These are phyloP conservation scores for Nemotelus pantherinus DNA, from an alignment of 2,888 invertebrate genomes.

Conservation along the genomic window DNA sequence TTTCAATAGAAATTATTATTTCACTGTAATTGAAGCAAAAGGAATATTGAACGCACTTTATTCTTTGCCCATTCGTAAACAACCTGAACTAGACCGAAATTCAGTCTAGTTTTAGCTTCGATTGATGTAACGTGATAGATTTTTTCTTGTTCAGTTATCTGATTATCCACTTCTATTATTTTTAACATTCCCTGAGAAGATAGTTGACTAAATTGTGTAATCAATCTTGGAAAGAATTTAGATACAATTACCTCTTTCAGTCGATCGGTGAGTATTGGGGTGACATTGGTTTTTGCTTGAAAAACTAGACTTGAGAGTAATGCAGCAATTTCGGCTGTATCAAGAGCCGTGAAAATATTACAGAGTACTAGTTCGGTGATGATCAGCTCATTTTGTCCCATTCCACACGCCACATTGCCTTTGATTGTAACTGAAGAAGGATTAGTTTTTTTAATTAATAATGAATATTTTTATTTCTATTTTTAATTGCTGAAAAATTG, in stretches of 20 bases:
- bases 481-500: not conserved
- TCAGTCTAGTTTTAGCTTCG: conserved; percentile 72
- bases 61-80: conserved; percentile 97
- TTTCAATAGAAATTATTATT: conserved; percentile 9
- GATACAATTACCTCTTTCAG: conserved; percentile 67
- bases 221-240: not conserved
- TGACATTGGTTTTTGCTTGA: conserved; percentile 78
- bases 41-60: conserved; percentile 68
- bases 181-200: conserved; percentile 72
- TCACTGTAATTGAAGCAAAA: not conserved
- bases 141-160: conserved; percentile 74
- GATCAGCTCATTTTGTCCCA: conserved; percentile 88
- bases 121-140: conserved; percentile 55
- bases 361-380: conserved; percentile 94
- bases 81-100: conserved; percentile 92
- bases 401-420: conserved; percentile 87
- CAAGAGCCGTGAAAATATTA: conserved; percentile 85
- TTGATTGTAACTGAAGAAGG: conserved; percentile 74
- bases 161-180: conserved; percentile 75
- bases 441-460: not conserved
- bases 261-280: conserved; percentile 70
- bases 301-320: conserved; percentile 92
- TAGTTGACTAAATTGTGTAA: conserved; percentile 52
- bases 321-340: conserved; percentile 93
- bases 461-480: not conserved